These are phyloP conservation scores for Agelaius tricolor DNA, from an alignment of 2,113 vertebrate genomes.

Conservation along the genomic window DNA sequence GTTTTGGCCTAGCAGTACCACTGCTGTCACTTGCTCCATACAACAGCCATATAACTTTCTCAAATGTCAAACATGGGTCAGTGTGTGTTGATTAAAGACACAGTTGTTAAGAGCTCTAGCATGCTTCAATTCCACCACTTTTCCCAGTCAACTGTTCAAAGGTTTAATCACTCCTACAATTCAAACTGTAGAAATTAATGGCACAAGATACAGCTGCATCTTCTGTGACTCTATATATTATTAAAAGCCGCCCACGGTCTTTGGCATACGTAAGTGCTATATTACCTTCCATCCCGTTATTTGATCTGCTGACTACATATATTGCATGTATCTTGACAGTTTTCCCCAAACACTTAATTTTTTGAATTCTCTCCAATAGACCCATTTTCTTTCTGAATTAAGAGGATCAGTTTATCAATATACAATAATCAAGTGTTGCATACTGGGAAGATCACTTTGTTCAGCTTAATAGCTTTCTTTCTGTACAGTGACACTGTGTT, in stretches of 20 bases:
- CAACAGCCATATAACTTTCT: not conserved
- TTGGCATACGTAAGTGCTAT: not conserved
- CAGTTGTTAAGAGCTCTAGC: not conserved
- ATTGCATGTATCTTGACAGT: not conserved
- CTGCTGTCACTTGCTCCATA: not conserved
- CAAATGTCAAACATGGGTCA: not conserved
- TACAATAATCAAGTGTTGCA: not conserved
- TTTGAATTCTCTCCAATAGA: constrained; percentile 3
- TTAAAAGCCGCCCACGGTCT: not conserved
- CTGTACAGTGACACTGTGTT: not conserved
- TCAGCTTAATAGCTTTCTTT: not conserved
- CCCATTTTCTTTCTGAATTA: constrained; percentile 15
- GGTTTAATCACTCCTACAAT: not conserved
- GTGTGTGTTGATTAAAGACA: not conserved
- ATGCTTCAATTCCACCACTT: not conserved
- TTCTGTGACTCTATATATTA: not conserved
- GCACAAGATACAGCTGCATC: not conserved
- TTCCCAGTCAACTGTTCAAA: not conserved
- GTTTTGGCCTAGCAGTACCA: not conserved
- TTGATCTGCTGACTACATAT: not conserved
- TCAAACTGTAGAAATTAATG: not conserved
- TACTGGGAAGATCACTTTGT: not conserved
- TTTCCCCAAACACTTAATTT: not conserved
- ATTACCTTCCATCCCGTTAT: not conserved
- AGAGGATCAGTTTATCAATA: not conserved